Base-by-base conservation (phyloP, 2,797 vertebrate genomes). In the Paratrypauchen microcephalus region DNA sequence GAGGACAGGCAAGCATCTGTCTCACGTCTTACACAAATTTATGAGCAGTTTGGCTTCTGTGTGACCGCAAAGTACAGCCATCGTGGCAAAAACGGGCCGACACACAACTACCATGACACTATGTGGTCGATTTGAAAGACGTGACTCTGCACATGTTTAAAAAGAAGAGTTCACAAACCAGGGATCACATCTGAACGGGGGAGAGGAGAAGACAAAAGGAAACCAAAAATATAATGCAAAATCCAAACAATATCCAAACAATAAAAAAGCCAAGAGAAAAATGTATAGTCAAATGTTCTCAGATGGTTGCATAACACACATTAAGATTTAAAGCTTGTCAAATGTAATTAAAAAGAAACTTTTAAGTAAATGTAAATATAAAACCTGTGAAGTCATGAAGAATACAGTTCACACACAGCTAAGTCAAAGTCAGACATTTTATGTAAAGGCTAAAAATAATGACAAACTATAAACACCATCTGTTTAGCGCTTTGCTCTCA, bases 1-100 rank as follows among this genome's bases (percentile, higher is more conserved):
- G 81, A 77, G 78, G 80, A 81, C 19, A 69, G 66, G 70, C 5
- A 47, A 59, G 69, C 57, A 75, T 81, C 69, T 52, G 71, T 78
- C 76, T 75, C 71, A 70, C 83, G 80, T 83, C 73, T 81, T 75
- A 62, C 64, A 69, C 66, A 76, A 69, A 79, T 87, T 82, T 86
- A 88, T 70, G 82, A 82, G 83, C 75, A 61, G 75, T 80, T 81
- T 76, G 66, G 81, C 87, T 86, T 77, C 82, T 75, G 76, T 77
- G 79, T 68, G 77, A 78, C 86, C 75, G 64, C 82, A 84, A 79
- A 84, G 62, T 60, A 72, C 72, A 28, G 57, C 58, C 74, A 13
- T 79, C 74, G 15, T 79, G 75, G 81, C 69, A 77, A 74, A 65
- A 21, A 68, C 63, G 73, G 71, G 78, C 78, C 75, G 65, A 57